Evolutionary conservation across 2,888 invertebrate species (phyloP).

Genomic region (Noctua fimbriata): DNA sequence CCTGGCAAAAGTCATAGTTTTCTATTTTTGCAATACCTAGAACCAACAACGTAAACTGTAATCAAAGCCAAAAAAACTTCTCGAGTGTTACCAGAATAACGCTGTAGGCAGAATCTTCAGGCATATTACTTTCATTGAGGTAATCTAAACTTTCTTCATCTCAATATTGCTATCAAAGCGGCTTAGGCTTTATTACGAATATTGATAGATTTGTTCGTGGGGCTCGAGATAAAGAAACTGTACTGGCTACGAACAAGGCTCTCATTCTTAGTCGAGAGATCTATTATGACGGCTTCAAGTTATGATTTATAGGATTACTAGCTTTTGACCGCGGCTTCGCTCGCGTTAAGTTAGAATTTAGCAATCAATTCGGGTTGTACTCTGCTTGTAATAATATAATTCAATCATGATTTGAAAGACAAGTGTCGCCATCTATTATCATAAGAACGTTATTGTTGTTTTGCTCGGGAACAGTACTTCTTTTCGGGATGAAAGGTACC

Average conservation of each 20-base stretch:
- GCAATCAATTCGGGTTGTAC: no score
- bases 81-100: slow-evolving; percentile 1
- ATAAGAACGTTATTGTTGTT: no score
- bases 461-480: no score
- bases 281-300: neutral
- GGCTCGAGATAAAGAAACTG: slow-evolving; percentile 18
- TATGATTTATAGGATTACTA: neutral
- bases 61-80: slow-evolving; percentile 2
- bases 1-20: no score
- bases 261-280: neutral
- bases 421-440: no score
- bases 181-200: slow-evolving; percentile 26
- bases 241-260: neutral
- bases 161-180: slow-evolving; percentile 27
- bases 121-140: slow-evolving; percentile 39
- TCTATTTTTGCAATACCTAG: neutral
- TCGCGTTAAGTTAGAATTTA: no score
- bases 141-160: slow-evolving; percentile 51
- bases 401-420: no score
- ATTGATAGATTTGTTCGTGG: slow-evolving; percentile 37
- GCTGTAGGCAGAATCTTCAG: slow-evolving; percentile 7
- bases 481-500: no score
- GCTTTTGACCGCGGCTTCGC: no score
- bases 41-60: neutral
- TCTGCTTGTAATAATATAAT: no score